Base-by-base conservation (phyloP, 2,888 invertebrate genomes). In the Latrodectus elegans region DNA sequence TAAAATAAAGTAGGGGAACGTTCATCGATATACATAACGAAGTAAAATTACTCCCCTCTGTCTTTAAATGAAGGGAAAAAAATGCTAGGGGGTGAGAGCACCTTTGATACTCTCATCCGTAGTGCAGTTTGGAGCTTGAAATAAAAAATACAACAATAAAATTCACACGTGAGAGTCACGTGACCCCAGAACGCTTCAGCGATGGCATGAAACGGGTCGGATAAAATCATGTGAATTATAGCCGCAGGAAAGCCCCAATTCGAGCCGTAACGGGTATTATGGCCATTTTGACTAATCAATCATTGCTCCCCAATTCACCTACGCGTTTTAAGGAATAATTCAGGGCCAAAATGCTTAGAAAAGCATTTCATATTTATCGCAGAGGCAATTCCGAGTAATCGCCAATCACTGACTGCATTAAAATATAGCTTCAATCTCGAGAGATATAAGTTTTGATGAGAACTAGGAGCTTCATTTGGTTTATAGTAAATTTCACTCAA, bases 151-250 rank as follows among this genome's bases (percentile, higher is more conserved):
- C 38, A 38, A 38, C 38, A 38, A 38, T 38, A 26, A 26, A 26
- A 12, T 51, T 38, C 26, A 72, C 87, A 73, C 78, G 78, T 82
- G 82, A 72, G 68, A 70, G 87, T 82, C 87, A 78, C 87, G 87
- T 83, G 82, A 73, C 86, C 81, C 81, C 77, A 81, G 86, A 86
- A 86, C 81, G 86, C 77, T 86, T 81, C 76, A 72, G 81, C 76
- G 81, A 49, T 82, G 78, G 87, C 78, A 73, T 78, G 87, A 87
- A 87, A 87, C 82, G 87, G 73, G 82, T 82, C 82, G 87, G 87
- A 87, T 87, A 87, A 87, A 87, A 87, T 82, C 82, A 87, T 87
- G 78, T 87, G 82, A 87, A 82, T 82, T 87, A 87, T 87, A 77
- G 82, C 87, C 78, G 78, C 82, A 78, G 87, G 87, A 86, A 82